phyloP scores from a whole-genome alignment of 2,888 invertebrate genomes.

The Drosophila paucipuncta region DNA sequence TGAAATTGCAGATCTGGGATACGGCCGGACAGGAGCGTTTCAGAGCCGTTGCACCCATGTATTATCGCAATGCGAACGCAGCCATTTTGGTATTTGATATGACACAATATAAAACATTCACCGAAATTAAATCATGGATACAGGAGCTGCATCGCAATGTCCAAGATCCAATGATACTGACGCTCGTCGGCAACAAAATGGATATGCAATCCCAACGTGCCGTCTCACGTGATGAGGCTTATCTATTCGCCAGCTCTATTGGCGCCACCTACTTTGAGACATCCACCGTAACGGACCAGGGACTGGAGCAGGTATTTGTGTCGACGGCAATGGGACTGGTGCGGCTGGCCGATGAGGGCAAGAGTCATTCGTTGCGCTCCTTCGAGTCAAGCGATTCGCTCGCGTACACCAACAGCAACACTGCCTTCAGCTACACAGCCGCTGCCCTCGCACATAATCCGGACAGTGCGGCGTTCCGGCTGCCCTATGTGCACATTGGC shows the following conservation, averaged over 20 bases:
- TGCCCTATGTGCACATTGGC: slow-evolving; percentile 84
- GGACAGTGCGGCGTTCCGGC: slow-evolving; percentile 74
- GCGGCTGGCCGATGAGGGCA: slow-evolving; percentile 86
- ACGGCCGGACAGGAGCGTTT: slow-evolving; percentile 87
- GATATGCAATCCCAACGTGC: slow-evolving; percentile 89
- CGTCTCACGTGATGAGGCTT: slow-evolving; percentile 89
- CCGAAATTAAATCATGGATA: slow-evolving; percentile 94
- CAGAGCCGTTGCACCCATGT: slow-evolving; percentile 97
- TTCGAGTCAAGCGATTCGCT: slow-evolving; percentile 87
- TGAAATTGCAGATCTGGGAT: slow-evolving; percentile 83
- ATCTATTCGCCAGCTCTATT: slow-evolving; percentile 91
- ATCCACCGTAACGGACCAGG: slow-evolving; percentile 92
- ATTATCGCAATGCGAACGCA: slow-evolving; percentile 96
- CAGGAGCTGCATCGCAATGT: slow-evolving; percentile 92
- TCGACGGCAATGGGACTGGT: slow-evolving; percentile 88
- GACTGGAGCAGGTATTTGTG: slow-evolving; percentile 91
- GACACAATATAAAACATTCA: slow-evolving; percentile 90
- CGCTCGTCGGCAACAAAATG: slow-evolving; percentile 94
- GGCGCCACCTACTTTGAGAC: slow-evolving; percentile 94
- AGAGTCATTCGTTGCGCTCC: slow-evolving; percentile 87
- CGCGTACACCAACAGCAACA: slow-evolving; percentile 80
- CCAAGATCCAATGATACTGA: slow-evolving; percentile 91
- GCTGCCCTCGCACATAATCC: slow-evolving; percentile 62
- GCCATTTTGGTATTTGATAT: slow-evolving; percentile 95
- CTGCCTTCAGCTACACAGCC: slow-evolving; percentile 75